These are phyloP conservation scores for Acrobasis consociella DNA, from an alignment of 2,888 invertebrate genomes.

Conservation along the genomic window DNA sequence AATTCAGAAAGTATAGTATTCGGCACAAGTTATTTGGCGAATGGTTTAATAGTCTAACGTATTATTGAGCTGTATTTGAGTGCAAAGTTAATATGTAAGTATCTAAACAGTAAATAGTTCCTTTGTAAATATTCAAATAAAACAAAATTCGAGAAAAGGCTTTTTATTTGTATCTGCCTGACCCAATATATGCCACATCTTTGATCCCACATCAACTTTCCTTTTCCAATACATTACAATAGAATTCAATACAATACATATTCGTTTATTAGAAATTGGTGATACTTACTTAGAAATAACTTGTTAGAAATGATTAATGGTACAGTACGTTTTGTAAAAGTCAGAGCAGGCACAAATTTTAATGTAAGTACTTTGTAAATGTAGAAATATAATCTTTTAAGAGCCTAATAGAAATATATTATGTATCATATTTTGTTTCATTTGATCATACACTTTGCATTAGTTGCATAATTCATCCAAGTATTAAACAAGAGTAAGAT, in stretches of 20 bases:
- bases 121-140: constrained; percentile 26
- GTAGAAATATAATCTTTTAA: too few species aligned
- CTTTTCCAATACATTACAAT: constrained; percentile 21
- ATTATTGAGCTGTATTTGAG: constrained; percentile 45
- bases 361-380: too few species aligned
- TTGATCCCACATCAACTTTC: constrained; percentile 37
- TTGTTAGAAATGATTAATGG: not conserved
- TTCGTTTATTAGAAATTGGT: constrained; percentile 29
- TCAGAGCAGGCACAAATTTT: not conserved
- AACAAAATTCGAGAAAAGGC: constrained; percentile 30
- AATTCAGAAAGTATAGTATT: constrained; percentile 86
- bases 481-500: too few species aligned
- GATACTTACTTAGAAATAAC: not conserved
- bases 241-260: constrained; percentile 2
- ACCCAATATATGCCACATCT: constrained; percentile 30
- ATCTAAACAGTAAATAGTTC: not conserved
- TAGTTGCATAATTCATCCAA: too few species aligned
- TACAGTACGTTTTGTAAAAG: constrained; percentile 1
- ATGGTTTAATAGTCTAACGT: constrained; percentile 66
- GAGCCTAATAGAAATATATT: too few species aligned
- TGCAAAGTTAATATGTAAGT: not conserved
- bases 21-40: constrained; percentile 68
- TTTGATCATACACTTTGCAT: too few species aligned
- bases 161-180: constrained; percentile 26
- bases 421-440: too few species aligned